A percentile compares a stretch with the other conserved stretches of the same genome.
Evolutionary conservation across 2,113 vertebrate genomes (phyloP).

Genomic region (Phocoena phocoena): DNA sequence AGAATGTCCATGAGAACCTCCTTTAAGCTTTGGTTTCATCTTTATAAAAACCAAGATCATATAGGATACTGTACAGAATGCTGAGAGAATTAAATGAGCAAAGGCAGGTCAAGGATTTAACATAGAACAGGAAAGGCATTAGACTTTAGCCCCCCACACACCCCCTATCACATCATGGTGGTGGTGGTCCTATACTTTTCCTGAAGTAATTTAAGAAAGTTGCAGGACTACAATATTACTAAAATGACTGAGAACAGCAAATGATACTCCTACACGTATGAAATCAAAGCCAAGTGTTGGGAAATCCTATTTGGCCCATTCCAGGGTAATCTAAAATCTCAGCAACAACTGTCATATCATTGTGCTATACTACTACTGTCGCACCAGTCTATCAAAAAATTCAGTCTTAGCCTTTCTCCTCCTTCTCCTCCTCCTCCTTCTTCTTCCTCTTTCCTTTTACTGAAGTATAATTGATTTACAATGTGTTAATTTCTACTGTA

Average conservation of each 20-base stretch:
- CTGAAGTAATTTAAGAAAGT: background rate
- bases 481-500: too few species aligned
- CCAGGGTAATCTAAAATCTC: background rate
- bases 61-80: background rate
- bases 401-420: background rate
- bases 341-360: background rate
- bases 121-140: background rate
- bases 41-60: background rate
- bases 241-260: background rate
- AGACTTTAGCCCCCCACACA: too few species aligned
- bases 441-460: background rate
- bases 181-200: background rate
- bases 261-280: background rate
- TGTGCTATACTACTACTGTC: too few species aligned
- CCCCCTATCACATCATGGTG: accelerated
- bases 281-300: background rate
- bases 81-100: background rate
- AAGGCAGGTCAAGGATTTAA: background rate
- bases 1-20: background rate
- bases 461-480: too few species aligned
- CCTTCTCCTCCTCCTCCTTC: too few species aligned
- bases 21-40: background rate
- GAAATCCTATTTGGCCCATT: background rate
- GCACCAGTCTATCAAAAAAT: background rate
- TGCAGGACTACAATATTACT: background rate